Percentiles rank a stretch among this genome's conserved stretches.
Conservation (phyloP, 2,797 vertebrate species). For the Oreochromis grahami region DNA sequence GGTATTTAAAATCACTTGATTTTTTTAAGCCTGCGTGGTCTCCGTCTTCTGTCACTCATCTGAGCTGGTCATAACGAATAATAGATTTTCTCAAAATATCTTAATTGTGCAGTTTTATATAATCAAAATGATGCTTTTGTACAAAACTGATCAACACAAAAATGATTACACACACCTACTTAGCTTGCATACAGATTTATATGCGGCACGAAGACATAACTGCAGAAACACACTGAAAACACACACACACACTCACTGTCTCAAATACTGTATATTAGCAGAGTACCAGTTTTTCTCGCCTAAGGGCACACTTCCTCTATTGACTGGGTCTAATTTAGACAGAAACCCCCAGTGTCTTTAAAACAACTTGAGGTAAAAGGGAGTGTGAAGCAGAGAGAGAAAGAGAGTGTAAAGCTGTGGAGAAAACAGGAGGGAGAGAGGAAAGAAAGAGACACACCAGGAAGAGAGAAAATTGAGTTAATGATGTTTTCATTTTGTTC, state of each 20-base stretch:
- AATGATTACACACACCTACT: background rate
- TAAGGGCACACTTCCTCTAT: conserved; percentile 28
- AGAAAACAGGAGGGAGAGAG: background rate
- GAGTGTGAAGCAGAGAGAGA: conserved; percentile 5
- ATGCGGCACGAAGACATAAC: background rate
- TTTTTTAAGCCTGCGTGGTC: background rate
- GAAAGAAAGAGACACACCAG: background rate
- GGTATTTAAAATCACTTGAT: background rate
- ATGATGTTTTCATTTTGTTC: conserved; percentile 23
- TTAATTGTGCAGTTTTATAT: background rate
- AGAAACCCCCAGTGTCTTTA: conserved; percentile 39
- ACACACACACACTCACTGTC: background rate
- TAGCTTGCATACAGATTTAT: background rate
- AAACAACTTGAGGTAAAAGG: conserved; percentile 43
- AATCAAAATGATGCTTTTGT: background rate
- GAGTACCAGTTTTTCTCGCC: conserved; percentile 19
- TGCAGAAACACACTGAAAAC: background rate
- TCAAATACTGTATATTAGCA: conserved; percentile 33
- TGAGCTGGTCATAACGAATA: background rate
- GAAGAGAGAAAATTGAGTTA: background rate
- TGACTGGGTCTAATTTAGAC: conserved; percentile 56
- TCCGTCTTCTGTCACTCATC: background rate
- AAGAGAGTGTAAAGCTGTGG: background rate
- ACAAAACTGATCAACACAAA: background rate
- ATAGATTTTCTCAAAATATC: background rate